Conservation (phyloP, 2,888 invertebrate genomes). For the Venusia cambrica region DNA sequence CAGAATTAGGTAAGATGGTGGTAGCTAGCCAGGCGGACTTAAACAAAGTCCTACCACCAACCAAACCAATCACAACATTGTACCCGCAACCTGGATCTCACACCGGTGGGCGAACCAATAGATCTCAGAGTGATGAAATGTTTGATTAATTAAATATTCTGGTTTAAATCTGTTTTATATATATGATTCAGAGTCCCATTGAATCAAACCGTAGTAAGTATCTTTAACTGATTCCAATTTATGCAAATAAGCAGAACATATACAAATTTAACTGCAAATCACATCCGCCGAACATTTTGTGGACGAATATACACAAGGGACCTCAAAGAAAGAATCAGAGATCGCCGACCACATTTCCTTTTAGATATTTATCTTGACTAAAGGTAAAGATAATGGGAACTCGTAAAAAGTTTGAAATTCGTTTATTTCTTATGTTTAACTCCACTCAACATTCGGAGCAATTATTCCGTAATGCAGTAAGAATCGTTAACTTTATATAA, state of each 20-base stretch:
- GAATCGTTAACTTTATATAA: slow-evolving; percentile 47
- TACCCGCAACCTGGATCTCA: too few species aligned
- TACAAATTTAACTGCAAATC: slow-evolving; percentile 5
- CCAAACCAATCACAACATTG: too few species aligned
- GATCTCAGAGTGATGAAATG: too few species aligned
- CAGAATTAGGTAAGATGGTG: too few species aligned
- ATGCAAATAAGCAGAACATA: not conserved
- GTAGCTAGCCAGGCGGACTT: too few species aligned
- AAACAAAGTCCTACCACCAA: too few species aligned
- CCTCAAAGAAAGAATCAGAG: slow-evolving; percentile 15
- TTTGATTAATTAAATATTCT: too few species aligned
- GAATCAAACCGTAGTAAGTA: too few species aligned
- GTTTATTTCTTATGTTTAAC: slow-evolving; percentile 23
- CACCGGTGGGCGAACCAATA: too few species aligned
- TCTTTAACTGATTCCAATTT: not conserved
- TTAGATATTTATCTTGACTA: slow-evolving; percentile 15
- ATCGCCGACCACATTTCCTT: slow-evolving; percentile 3
- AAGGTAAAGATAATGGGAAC: slow-evolving; percentile 17
- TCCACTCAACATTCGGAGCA: slow-evolving; percentile 30
- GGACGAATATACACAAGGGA: slow-evolving; percentile 14
- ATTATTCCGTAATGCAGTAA: slow-evolving; percentile 36
- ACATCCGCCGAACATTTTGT: slow-evolving; percentile 10
- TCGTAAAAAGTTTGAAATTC: slow-evolving; percentile 18
- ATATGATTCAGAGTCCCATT: too few species aligned
- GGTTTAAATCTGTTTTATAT: too few species aligned